Evolutionary conservation across 1,140 invertebrate genomes (phyloP).

Genomic region (Zeugodacus cucurbitae): DNA sequence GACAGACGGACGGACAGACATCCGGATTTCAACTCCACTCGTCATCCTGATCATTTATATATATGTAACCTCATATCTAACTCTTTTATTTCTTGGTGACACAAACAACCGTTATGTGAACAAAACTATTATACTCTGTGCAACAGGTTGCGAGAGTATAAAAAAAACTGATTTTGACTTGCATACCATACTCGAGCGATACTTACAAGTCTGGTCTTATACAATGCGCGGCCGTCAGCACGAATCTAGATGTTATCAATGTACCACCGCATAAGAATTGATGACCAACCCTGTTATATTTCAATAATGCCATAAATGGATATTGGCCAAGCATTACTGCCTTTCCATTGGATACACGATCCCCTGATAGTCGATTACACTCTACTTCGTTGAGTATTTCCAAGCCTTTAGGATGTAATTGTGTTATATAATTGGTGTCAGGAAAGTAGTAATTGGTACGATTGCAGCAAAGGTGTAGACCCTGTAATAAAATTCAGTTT

Average conservation of each 20-base stretch:
- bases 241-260: slow-evolving; percentile 66
- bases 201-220: slow-evolving; percentile 55
- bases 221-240: slow-evolving; percentile 75
- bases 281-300: slow-evolving; percentile 54
- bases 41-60: no score
- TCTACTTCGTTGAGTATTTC: not conserved
- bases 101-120: no score
- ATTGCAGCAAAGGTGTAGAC: not conserved
- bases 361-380: slow-evolving; percentile 48
- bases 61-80: no score
- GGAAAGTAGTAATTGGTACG: not conserved
- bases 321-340: slow-evolving; percentile 65
- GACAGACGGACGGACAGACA: no score
- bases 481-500: not conserved
- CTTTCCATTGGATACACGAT: slow-evolving; percentile 63
- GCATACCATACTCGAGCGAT: no score
- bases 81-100: no score
- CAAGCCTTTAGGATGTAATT: slow-evolving; percentile 11
- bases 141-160: no score
- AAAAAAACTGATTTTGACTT: no score
- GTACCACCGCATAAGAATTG: slow-evolving; percentile 65
- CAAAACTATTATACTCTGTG: no score
- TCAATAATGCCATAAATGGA: slow-evolving; percentile 69
- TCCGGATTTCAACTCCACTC: no score
- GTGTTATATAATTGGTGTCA: not conserved